These are phyloP conservation scores for Chinchilla lanigera DNA, from an alignment of 2,113 vertebrate genomes.

Conservation along the genomic window DNA sequence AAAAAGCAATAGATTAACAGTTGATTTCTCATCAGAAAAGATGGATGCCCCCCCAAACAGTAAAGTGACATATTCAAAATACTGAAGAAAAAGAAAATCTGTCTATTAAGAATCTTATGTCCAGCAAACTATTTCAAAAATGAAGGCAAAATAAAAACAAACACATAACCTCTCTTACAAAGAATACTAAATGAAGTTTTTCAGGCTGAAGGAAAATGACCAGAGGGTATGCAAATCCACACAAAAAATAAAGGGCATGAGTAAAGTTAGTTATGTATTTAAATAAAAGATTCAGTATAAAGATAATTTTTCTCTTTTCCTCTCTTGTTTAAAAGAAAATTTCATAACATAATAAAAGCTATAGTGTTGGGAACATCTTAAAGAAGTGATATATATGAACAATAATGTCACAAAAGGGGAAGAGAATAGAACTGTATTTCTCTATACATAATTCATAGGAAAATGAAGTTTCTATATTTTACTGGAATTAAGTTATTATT, in stretches of 20 bases:
- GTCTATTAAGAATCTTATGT: background rate
- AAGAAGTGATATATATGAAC: background rate
- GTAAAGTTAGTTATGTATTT: conserved; percentile 6
- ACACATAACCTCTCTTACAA: conserved; percentile 20
- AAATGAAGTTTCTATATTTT: background rate
- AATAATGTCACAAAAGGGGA: conserved; percentile 12
- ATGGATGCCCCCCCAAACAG: background rate
- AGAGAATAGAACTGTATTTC: background rate
- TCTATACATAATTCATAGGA: background rate
- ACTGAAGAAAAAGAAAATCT: background rate
- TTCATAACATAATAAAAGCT: background rate
- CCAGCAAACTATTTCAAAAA: background rate
- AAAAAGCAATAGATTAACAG: background rate
- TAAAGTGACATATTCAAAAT: background rate
- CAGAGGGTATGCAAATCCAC: background rate
- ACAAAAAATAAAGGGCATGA: background rate
- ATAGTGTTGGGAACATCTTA: background rate
- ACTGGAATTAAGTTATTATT: conserved; percentile 22
- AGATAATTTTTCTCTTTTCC: background rate
- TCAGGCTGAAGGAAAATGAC: conserved; percentile 11
- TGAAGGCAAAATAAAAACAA: conserved; percentile 6
- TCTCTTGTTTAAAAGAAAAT: conserved; percentile 18
- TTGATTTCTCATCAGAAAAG: conserved; percentile 15
- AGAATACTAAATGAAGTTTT: conserved; percentile 10
- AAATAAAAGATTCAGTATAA: background rate